phyloP scores from a whole-genome alignment of 2,888 invertebrate genomes.

The Argyresthia albistria region DNA sequence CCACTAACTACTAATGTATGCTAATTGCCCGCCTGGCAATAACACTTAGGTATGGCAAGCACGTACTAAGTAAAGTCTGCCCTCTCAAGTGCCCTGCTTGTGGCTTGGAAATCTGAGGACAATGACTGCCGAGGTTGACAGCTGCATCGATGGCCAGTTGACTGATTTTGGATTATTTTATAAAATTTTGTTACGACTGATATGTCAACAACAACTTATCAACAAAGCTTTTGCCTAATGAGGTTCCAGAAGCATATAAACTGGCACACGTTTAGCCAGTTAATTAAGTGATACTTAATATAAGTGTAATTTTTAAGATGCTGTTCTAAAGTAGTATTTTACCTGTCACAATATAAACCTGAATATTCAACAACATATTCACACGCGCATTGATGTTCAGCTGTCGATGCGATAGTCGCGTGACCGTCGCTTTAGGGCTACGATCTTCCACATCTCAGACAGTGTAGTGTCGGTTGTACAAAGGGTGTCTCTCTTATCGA shows the following conservation, averaged over 20 bases:
- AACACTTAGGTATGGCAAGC: conserved; percentile 46
- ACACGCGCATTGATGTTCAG: too few relatives aligned
- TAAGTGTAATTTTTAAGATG: too few relatives aligned
- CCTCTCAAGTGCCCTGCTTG: conserved; percentile 13
- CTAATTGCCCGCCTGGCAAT: conserved; percentile 39
- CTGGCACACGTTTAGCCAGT: too few relatives aligned
- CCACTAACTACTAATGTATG: conserved; percentile 65
- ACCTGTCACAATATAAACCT: not conserved
- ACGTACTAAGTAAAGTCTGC: conserved; percentile 46
- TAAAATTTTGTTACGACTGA: too few relatives aligned
- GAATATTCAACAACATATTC: not conserved
- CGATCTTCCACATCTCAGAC: conserved; percentile 65
- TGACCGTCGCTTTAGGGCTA: conserved; percentile 42
- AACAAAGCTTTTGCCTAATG: too few relatives aligned
- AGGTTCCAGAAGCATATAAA: too few relatives aligned
- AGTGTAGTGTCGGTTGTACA: conserved; percentile 62
- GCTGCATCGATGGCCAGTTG: not conserved
- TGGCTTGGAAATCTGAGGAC: not conserved
- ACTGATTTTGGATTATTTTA: too few relatives aligned
- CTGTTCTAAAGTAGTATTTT: not conserved
- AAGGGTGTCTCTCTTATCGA: conserved; percentile 69
- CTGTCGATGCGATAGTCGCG: not conserved
- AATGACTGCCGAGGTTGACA: too few relatives aligned
- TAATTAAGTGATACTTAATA: too few relatives aligned
- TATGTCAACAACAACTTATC: too few relatives aligned